Evolutionary conservation across 2,797 vertebrate genomes (phyloP), one percentile per base, ranked within the genome.

Genomic region (Capromys pilorides): DNA sequence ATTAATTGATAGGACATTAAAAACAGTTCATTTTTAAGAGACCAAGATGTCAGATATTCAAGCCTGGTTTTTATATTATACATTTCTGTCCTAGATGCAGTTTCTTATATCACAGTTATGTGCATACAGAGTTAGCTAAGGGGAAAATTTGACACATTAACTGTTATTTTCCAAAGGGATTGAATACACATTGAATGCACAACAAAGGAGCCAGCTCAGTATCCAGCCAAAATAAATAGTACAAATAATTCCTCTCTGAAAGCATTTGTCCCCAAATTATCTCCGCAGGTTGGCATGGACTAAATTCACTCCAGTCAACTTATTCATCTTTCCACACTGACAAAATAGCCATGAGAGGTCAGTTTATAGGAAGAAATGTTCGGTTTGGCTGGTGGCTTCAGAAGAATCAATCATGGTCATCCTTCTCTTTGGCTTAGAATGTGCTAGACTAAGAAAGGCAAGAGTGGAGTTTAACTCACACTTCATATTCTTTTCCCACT

Each of bases 171-270:
- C 54, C 54, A 64, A 59, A 93, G 51, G n/a, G 16, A 59, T 93
- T 95, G 28, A n/a, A 0, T 33, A 57, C 88, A 71, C n/a, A 31
- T 62, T 2, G 1, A 51, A n/a, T n/a, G 61, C 24, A 22, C 18
- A 39, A 66, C n/a, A 54, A 77, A 59, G 86, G 61, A 59, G 18
- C 24, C 45, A 33, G 22, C 36, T 91, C 24, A 39, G 41, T 45
- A 26, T 85, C 28, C 21, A 41, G 71, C 62, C 49, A n/a, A 67
- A 59, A 82, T 87, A 66, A 69, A 9, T 3, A 33, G 39, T 11
- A 39, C 80, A 69, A 84, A 61, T 62, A 85, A 88, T 51, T 92
- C 66, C 66, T 92, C 22, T 93, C 92, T 71, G 36, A n/a, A 86
- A 33, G 2, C 5, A 0, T 64, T 36, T 19, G 6, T 19, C 71